These are phyloP conservation scores for Halcyon malimbica DNA, from an alignment of 2,113 vertebrate genomes.

Conservation along the genomic window DNA sequence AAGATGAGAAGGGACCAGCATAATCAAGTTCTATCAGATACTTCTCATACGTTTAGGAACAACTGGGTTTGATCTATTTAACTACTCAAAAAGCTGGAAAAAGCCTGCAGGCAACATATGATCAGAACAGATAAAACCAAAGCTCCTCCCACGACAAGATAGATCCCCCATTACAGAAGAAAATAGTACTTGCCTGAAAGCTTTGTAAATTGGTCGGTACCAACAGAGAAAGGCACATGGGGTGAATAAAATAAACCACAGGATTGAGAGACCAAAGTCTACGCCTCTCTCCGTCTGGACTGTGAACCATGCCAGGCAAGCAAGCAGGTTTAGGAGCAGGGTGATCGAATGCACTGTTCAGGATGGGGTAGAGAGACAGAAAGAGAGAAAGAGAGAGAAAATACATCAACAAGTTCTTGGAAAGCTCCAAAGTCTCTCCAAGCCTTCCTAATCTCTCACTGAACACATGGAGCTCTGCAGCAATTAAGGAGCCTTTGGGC, in stretches of 20 bases:
- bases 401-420: not conserved
- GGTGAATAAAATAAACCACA: slow-evolving; percentile 95
- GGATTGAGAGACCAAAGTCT: slow-evolving; percentile 93
- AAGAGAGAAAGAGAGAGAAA: not conserved
- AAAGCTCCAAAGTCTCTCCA: not conserved
- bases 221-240: slow-evolving; percentile 95
- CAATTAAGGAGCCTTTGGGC: not conserved
- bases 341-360: slow-evolving; percentile 89
- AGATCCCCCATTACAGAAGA: fast-evolving
- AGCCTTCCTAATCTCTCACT: not conserved
- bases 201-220: slow-evolving; percentile 97
- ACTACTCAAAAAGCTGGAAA: not conserved
- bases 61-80: not conserved
- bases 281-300: slow-evolving; percentile 57
- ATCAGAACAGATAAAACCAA: not conserved
- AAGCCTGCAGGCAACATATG: not conserved
- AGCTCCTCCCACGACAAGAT: not conserved
- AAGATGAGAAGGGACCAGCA: not conserved
- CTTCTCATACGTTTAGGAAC: not conserved
- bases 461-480: not conserved
- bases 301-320: slow-evolving; percentile 91
- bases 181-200: slow-evolving; percentile 84
- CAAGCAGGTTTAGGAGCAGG: slow-evolving; percentile 92
- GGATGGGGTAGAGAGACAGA: not conserved
- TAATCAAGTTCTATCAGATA: not conserved